A percentile compares a stretch with the other conserved stretches of the same genome.
These are phyloP conservation scores for Hydrozoanthus tunicans DNA, from an alignment of 64 coral and sea anemone genomes.

Conservation along the genomic window DNA sequence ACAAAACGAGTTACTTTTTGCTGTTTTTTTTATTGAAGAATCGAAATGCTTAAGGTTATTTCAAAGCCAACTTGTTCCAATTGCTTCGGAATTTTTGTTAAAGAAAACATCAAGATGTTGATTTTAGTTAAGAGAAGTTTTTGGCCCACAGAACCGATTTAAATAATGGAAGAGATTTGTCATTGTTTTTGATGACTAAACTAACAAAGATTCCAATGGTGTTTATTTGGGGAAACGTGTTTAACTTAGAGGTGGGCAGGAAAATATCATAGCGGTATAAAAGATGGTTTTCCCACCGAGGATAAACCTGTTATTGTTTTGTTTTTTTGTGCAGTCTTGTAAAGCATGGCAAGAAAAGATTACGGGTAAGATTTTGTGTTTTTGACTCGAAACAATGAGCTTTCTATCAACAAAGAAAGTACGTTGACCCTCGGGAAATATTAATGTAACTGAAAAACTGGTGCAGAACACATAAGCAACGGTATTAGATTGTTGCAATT, in stretches of 20 bases:
- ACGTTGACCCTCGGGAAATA: not conserved
- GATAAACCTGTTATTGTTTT: not conserved
- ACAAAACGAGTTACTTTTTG: not conserved
- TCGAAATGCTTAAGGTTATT: not conserved
- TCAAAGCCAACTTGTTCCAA: not conserved
- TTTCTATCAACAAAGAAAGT: not conserved
- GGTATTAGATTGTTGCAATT: not conserved
- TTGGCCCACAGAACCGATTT: not conserved
- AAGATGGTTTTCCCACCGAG: slow-evolving; percentile 13
- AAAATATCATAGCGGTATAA: not conserved
- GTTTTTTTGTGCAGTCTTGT: not conserved
- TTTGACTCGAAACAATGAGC: not conserved
- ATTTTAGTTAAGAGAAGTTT: too few species aligned
- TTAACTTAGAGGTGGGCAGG: not conserved
- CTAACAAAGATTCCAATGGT: not conserved
- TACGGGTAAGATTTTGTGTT: slow-evolving; percentile 6
- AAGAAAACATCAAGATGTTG: not conserved
- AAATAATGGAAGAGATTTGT: slow-evolving; percentile 35
- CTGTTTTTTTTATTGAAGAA: not conserved
- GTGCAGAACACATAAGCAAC: not conserved
- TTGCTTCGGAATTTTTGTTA: not conserved
- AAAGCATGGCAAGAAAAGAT: slow-evolving; percentile 2
- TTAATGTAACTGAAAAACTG: slow-evolving; percentile 6
- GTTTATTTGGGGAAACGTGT: not conserved
- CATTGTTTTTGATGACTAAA: slow-evolving; percentile 52